Percentiles rank a stretch among this genome's conserved stretches.
Conservation (phyloP, 2,888 invertebrate species). For the Ormia ochracea region DNA sequence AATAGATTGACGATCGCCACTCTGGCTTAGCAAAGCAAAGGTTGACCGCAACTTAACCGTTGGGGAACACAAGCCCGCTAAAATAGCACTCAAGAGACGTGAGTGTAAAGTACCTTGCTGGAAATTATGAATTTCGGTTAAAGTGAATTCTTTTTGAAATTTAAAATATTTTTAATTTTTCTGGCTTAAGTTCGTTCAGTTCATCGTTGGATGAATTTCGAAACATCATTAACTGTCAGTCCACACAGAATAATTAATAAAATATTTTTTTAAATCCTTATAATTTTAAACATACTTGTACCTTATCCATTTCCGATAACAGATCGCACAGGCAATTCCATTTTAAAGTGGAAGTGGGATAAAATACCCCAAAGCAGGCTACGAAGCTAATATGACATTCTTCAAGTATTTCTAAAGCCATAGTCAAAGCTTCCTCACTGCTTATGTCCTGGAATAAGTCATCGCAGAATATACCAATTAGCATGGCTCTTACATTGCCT, state of each 20-base stretch:
- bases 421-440: slow-evolving; percentile 75
- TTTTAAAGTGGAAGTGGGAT: slow-evolving; percentile 93
- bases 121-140: too few relatives aligned
- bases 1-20: slow-evolving; percentile 76
- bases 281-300: slow-evolving; percentile 67
- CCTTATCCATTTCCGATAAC: slow-evolving; percentile 84
- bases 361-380: slow-evolving; percentile 96
- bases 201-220: too few relatives aligned
- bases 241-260: neutral
- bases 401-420: slow-evolving; percentile 86
- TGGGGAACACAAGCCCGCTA: slow-evolving; percentile 90
- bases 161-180: too few relatives aligned
- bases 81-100: slow-evolving; percentile 85
- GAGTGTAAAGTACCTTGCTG: slow-evolving; percentile 72
- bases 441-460: slow-evolving; percentile 78
- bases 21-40: slow-evolving; percentile 82
- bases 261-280: neutral
- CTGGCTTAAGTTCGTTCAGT: too few relatives aligned
- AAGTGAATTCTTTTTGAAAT: too few relatives aligned
- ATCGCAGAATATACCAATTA: slow-evolving; percentile 90
- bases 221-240: too few relatives aligned
- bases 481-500: slow-evolving; percentile 87
- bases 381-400: slow-evolving; percentile 95
- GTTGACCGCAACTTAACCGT: slow-evolving; percentile 85
- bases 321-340: slow-evolving; percentile 94